Evolutionary conservation across 2,797 vertebrate genomes (phyloP), one percentile per base, ranked within the genome.

Genomic region (Champsocephalus gunnari): DNA sequence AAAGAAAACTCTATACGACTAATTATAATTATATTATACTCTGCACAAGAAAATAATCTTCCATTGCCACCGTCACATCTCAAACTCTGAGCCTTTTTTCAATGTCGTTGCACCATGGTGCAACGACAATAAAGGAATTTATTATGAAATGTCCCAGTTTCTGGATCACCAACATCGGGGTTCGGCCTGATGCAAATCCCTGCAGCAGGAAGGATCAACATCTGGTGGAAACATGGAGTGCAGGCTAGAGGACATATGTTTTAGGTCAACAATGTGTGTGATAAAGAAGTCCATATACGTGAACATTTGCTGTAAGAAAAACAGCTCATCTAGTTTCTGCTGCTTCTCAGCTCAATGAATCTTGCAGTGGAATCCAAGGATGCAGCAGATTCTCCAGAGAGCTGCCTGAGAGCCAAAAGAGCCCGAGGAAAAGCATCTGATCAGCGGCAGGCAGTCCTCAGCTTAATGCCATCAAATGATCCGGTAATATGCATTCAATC

Each of bases 401-500:
- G 57, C n/a, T 34, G 4, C 3, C 19, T 56, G 21, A 38, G 34
- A 38, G 34, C 34, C 34, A 38, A 38, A 38, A 38, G 60, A 47
- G 28, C 38, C 41, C n/a, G 12, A 12, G 13, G 1, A 54, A 19
- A 53, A 21, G 2, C 16, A 1, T 56, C 62, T 49, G 5, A 12
- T 79, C 1, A 11, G 12, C 63, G 54, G 38, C 47, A 53, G 16
- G 12, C 16, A 43, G n/a, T 54, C 73, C 34, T 48, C 48, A 61
- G 70, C 34, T 51, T 9, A 44, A 66, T 54, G 4, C 57, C 53
- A 24, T 65, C 41, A 54, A 55, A 61, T 66, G 28, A 77, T 67
- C 21, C 19, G 11, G 34, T 68, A 8, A 75, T 53, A 48, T 56
- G 6, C 71, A 68, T 44, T 62, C 65, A 68, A 62, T 67, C 66